phyloP scores from a whole-genome alignment of 2,797 vertebrate species.

The Cryptoblepharus egeriae region DNA sequence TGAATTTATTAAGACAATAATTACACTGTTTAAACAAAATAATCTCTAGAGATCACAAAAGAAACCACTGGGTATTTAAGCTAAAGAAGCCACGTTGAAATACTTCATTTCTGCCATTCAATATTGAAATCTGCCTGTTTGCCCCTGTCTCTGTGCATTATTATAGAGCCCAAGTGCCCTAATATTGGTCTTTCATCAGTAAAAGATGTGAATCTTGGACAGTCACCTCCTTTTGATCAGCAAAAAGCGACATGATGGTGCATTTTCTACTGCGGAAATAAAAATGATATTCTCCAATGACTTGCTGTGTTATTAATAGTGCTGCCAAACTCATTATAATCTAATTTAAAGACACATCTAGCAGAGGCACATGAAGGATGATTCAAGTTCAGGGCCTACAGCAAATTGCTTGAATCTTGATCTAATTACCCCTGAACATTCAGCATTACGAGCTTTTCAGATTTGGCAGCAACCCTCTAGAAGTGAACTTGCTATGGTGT shows the following conservation, averaged over 20 bases:
- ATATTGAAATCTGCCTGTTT: constrained; percentile 32
- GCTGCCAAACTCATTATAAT: constrained; percentile 67
- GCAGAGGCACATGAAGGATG: constrained; percentile 60
- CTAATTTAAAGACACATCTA: constrained; percentile 69
- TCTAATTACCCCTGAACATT: constrained; percentile 61
- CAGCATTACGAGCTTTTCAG: neutral
- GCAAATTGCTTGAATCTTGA: constrained; percentile 69
- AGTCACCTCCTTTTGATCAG: constrained; percentile 44
- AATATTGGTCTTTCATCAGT: constrained; percentile 57
- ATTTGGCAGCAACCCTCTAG: constrained; percentile 38
- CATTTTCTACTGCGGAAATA: constrained; percentile 37
- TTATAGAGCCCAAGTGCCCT: constrained; percentile 44
- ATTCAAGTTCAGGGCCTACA: constrained; percentile 55
- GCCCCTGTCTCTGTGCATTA: constrained; percentile 38
- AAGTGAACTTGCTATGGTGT: constrained; percentile 5
- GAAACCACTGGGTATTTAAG: constrained; percentile 30
- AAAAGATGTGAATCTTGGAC: constrained; percentile 45
- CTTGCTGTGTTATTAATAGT: constrained; percentile 65
- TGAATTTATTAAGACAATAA: constrained; percentile 30
- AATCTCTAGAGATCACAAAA: constrained; percentile 21
- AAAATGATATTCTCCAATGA: constrained; percentile 42
- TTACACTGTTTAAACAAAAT: constrained; percentile 45
- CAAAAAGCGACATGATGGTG: constrained; percentile 5
- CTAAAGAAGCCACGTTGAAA: constrained; percentile 37
- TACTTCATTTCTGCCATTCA: constrained; percentile 43